These are phyloP conservation scores for Clepsis dumicolana DNA, from an alignment of 2,888 invertebrate genomes.

Conservation along the genomic window DNA sequence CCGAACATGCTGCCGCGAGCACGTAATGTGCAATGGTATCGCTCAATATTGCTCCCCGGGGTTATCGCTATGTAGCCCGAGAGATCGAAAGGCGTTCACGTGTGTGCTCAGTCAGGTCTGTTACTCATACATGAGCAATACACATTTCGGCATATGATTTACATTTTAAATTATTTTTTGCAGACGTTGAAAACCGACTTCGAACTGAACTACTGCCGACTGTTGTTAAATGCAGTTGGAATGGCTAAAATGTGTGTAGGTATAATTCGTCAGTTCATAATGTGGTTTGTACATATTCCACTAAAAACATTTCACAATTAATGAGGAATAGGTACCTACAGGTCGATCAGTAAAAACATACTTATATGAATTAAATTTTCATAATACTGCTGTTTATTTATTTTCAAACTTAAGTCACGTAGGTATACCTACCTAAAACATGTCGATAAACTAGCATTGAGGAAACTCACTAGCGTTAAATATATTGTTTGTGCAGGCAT, in stretches of 20 bases:
- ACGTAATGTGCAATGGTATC: constrained; percentile 4
- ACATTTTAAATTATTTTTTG: not conserved
- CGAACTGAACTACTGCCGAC: not conserved
- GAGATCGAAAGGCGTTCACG: constrained; percentile 14
- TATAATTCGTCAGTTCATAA: not conserved
- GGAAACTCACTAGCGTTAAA: too few relatives aligned
- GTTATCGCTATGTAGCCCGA: constrained; percentile 25
- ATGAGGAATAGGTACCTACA: not conserved
- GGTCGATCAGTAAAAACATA: too few relatives aligned
- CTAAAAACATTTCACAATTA: not conserved
- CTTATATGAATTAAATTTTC: too few relatives aligned
- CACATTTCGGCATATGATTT: not conserved
- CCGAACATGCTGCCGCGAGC: constrained; percentile 23
- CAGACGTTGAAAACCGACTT: not conserved
- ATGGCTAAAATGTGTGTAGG: not conserved
- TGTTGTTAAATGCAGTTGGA: not conserved
- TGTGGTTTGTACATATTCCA: too few relatives aligned
- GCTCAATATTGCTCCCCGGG: constrained; percentile 2
- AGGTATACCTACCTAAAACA: too few relatives aligned
- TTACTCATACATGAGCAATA: constrained; percentile 4
- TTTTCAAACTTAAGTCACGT: too few relatives aligned
- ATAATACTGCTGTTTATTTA: too few relatives aligned
- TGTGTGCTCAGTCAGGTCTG: constrained; percentile 13
- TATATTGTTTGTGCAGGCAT: too few relatives aligned
- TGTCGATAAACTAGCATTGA: too few relatives aligned